phyloP scores from a whole-genome alignment of 2,113 vertebrate species.

The Chamaetylas fuelleborni region DNA sequence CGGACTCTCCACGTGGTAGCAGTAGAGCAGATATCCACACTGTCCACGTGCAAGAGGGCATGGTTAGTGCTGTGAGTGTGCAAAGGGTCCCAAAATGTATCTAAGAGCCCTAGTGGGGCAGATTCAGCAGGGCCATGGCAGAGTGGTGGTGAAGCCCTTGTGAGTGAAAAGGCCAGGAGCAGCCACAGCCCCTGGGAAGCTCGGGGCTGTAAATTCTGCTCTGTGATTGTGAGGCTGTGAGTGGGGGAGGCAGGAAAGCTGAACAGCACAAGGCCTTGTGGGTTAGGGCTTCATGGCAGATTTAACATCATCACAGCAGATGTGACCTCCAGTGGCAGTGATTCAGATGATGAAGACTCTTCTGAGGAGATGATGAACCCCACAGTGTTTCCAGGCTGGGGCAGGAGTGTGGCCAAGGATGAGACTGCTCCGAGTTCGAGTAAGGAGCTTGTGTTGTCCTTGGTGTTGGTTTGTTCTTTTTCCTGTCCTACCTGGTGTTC shows the following conservation, averaged over 20 bases:
- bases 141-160: neutral
- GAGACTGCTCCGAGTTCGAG: neutral
- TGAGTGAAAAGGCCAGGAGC: neutral
- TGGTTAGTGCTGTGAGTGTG: neutral
- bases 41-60: neutral
- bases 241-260: neutral
- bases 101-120: rapidly evolving
- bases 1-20: rapidly evolving
- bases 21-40: neutral
- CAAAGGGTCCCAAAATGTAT: rapidly evolving
- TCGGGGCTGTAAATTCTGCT: rapidly evolving
- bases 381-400: constrained; percentile 36
- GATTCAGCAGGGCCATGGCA: neutral
- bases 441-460: neutral
- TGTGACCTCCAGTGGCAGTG: constrained; percentile 39
- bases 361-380: neutral
- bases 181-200: neutral
- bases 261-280: neutral
- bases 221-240: neutral
- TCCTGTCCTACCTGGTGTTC: rapidly evolving
- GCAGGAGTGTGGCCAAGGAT: neutral
- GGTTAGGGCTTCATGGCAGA: constrained; percentile 13
- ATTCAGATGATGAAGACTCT: constrained; percentile 39
- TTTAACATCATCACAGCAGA: constrained; percentile 54
- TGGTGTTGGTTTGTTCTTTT: neutral